These are phyloP conservation scores for Heliocidaris tuberculata DNA, from an alignment of 35 echinoderm and acorn worm genomes.

Conservation along the genomic window DNA sequence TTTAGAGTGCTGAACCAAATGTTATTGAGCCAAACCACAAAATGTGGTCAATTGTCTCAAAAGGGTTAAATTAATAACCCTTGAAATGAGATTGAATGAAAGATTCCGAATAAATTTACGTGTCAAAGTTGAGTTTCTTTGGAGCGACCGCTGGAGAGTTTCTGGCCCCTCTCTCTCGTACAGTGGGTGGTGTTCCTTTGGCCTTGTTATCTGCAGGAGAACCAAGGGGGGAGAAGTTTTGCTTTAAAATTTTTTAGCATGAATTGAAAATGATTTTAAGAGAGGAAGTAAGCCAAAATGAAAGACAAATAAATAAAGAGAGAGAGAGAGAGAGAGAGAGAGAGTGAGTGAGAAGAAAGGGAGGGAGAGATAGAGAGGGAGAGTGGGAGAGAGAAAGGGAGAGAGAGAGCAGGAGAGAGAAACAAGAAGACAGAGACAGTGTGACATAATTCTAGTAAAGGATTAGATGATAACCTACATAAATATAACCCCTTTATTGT, in stretches of 20 bases:
- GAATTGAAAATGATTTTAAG: neutral
- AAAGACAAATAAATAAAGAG: neutral
- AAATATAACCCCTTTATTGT: too few species aligned
- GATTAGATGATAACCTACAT: too few species aligned
- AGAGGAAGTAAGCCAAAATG: neutral
- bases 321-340: too few species aligned
- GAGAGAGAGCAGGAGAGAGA: too few species aligned
- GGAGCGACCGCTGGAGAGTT: neutral
- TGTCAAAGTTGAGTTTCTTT: conserved; percentile 63
- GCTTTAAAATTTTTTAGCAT: neutral
- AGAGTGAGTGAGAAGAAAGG: too few species aligned
- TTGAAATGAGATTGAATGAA: neutral
- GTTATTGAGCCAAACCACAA: too few species aligned
- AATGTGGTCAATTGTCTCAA: too few species aligned
- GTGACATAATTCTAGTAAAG: too few species aligned
- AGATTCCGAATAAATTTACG: neutral
- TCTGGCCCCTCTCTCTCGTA: neutral
- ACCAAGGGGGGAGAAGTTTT: neutral
- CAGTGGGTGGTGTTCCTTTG: conserved; percentile 20
- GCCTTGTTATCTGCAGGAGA: neutral
- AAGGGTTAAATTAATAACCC: neutral
- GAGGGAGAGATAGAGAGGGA: too few species aligned
- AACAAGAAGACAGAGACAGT: too few species aligned
- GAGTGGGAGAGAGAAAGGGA: too few species aligned
- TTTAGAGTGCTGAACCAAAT: too few species aligned